phyloP scores from a whole-genome alignment of 2,888 invertebrate genomes.

The Nasonovia ribisnigri region DNA sequence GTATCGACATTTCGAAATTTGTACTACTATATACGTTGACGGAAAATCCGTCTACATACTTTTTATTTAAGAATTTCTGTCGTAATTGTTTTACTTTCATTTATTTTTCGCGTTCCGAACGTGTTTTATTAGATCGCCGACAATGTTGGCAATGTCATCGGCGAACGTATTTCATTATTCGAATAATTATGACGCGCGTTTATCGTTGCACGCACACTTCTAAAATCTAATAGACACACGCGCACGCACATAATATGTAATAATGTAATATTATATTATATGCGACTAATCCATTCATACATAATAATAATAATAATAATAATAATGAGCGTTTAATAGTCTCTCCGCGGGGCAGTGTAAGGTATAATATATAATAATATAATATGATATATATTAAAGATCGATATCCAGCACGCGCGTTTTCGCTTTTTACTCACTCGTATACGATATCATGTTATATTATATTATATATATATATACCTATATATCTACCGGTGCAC shows the following conservation, averaged over 20 bases:
- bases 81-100: neutral
- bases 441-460: neutral
- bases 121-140: neutral
- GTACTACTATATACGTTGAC: neutral
- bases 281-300: neutral
- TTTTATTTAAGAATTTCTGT: neutral
- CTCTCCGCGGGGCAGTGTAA: constrained; percentile 21
- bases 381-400: constrained; percentile 18
- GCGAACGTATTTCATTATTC: neutral
- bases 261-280: neutral
- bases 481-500: neutral
- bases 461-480: neutral
- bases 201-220: neutral
- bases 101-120: neutral
- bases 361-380: neutral
- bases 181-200: neutral
- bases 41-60: neutral
- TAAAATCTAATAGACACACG: neutral
- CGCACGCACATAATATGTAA: neutral
- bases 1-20: neutral
- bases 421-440: constrained; percentile 31
- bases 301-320: constrained; percentile 15
- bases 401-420: neutral
- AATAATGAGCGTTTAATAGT: constrained; percentile 38
- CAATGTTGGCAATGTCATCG: neutral